Conservation (phyloP, 1,140 invertebrate genomes). For the Drosophila nigromelanica region DNA sequence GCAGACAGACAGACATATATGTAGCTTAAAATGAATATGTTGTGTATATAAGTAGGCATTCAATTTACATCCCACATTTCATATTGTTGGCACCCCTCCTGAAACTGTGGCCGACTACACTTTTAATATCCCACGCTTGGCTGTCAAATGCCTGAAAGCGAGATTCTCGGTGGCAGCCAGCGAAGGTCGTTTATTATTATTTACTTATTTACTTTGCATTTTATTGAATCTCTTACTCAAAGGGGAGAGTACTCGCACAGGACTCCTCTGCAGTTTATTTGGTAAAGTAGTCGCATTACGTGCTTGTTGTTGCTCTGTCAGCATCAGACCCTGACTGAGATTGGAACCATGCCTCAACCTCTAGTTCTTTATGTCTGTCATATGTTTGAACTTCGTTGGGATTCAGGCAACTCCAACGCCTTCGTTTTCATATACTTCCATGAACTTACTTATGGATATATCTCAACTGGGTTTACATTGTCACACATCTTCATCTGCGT, state of each 20-base stretch:
- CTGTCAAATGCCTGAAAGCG: constrained; percentile 55
- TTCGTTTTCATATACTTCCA: constrained; percentile 20
- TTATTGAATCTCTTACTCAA: constrained; percentile 63
- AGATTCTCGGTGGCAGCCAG: constrained; percentile 29
- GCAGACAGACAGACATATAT: background rate
- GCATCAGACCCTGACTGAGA: constrained; percentile 14
- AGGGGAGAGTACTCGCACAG: constrained; percentile 3
- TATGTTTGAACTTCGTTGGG: constrained; percentile 40
- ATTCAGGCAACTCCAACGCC: constrained; percentile 7
- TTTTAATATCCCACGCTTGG: constrained; percentile 67
- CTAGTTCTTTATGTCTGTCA: constrained; percentile 63
- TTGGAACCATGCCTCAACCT: constrained; percentile 1
- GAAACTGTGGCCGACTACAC: constrained; percentile 17
- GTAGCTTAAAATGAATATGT: background rate
- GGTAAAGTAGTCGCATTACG: constrained; percentile 71
- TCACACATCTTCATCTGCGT: constrained; percentile 45
- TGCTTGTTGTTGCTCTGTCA: constrained; percentile 32
- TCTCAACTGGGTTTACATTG: constrained; percentile 66
- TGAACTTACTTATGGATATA: constrained; percentile 22
- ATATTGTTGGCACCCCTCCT: constrained; percentile 12
- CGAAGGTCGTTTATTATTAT: constrained; percentile 78
- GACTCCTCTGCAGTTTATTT: constrained; percentile 56
- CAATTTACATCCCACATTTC: constrained; percentile 17
- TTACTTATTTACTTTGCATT: constrained; percentile 77
- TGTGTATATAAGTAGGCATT: background rate